Evolutionary conservation across 2,888 invertebrate genomes (phyloP).

Genomic region (Lamellibrachia columna): DNA sequence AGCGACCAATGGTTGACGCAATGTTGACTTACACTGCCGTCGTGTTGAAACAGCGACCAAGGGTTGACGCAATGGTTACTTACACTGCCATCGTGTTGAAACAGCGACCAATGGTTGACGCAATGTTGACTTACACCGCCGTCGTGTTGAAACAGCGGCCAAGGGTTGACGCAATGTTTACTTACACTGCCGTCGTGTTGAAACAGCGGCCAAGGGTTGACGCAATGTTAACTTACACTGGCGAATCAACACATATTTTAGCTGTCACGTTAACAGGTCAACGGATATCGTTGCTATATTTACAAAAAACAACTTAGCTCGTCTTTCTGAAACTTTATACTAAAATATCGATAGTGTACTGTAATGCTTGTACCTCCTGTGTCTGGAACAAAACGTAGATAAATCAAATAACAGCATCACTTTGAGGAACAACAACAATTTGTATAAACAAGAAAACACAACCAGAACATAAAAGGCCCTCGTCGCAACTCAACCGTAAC

Average conservation of each 20-base stretch:
- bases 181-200: not conserved
- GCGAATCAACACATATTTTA: not conserved
- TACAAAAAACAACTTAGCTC: not conserved
- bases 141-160: not conserved
- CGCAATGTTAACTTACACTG: not conserved
- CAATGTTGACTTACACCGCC: no score
- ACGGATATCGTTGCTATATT: not conserved
- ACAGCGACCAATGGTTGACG: not conserved
- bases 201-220: no score
- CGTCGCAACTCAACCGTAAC: not conserved
- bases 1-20: no score
- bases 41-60: not conserved
- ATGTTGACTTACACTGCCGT: no score
- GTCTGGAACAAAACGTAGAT: not conserved
- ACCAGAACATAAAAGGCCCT: not conserved
- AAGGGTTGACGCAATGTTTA: not conserved
- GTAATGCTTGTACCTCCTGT: not conserved
- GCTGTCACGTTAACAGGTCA: not conserved
- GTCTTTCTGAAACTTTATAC: not conserved
- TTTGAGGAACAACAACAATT: not conserved
- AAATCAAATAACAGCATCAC: not conserved
- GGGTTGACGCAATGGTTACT: not conserved
- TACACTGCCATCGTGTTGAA: not conserved
- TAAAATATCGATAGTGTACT: not conserved
- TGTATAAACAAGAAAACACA: not conserved